Percentiles rank a stretch among this genome's conserved stretches.
phyloP scores from a whole-genome alignment of 2,888 invertebrate genomes.

The Pegoplata infirma region DNA sequence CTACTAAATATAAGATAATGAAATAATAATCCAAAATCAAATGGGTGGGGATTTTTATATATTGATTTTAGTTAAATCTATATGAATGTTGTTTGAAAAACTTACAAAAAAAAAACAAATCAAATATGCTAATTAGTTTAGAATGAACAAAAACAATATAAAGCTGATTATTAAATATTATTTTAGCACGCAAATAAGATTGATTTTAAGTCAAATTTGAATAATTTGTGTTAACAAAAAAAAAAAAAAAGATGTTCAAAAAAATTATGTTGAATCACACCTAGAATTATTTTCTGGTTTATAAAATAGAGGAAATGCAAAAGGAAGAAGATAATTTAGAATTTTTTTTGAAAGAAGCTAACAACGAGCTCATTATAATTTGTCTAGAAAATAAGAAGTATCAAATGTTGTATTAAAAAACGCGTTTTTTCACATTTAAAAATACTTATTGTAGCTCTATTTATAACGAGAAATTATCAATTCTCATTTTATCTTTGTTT shows the following conservation, averaged over 20 bases:
- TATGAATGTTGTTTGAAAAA: not conserved
- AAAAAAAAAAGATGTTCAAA: not conserved
- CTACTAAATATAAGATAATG: not conserved
- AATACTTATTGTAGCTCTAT: too few relatives aligned
- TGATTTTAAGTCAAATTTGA: not conserved
- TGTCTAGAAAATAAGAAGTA: too few relatives aligned
- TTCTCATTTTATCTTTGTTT: too few relatives aligned
- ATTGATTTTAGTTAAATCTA: not conserved
- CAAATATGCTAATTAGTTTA: constrained; percentile 5
- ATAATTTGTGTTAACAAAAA: not conserved
- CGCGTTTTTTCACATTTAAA: too few relatives aligned
- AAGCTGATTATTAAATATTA: not conserved
- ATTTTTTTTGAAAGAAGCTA: too few relatives aligned
- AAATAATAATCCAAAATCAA: not conserved
- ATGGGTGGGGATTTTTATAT: not conserved
- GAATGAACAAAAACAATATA: not conserved
- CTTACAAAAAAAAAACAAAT: not conserved
- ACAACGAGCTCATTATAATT: too few relatives aligned
- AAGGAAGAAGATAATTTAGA: not conserved
- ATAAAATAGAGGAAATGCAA: not conserved
- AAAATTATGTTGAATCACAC: not conserved
- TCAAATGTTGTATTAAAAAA: too few relatives aligned
- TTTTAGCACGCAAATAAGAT: constrained; percentile 14
- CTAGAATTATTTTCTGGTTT: not conserved
- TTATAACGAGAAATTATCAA: too few relatives aligned